phyloP scores from a whole-genome alignment of 1,140 invertebrate species.

The Paralvinella palmiformis region DNA sequence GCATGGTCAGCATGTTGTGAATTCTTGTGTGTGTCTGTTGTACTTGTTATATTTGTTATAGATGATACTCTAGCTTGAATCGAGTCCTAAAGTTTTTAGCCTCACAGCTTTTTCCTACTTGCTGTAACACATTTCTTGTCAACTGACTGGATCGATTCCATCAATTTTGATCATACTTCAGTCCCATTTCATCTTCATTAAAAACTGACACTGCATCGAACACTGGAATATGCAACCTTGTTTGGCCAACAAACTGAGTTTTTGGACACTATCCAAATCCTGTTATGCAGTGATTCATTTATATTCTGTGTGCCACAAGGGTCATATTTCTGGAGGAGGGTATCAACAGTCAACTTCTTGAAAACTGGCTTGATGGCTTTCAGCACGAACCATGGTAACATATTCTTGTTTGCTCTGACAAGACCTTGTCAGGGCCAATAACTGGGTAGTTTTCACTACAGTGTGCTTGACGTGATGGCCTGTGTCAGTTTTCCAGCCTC shows the following conservation, averaged over 20 bases:
- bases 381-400: not conserved
- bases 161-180: too few relatives aligned
- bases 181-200: slow-evolving; percentile 6
- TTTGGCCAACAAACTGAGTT: slow-evolving; percentile 1
- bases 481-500: too few relatives aligned
- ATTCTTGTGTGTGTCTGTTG: too few relatives aligned
- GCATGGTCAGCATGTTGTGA: too few relatives aligned
- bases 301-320: not conserved
- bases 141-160: too few relatives aligned
- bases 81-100: too few relatives aligned
- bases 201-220: slow-evolving; percentile 4
- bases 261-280: not conserved
- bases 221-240: not conserved
- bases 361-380: slow-evolving; percentile 8
- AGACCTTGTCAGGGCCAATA: not conserved
- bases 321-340: not conserved
- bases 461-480: not conserved
- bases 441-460: not conserved
- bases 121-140: too few relatives aligned
- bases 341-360: not conserved
- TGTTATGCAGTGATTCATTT: not conserved
- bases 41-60: too few relatives aligned
- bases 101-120: too few relatives aligned
- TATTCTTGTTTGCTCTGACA: not conserved
- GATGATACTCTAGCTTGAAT: too few relatives aligned